Evolutionary conservation across 1,140 invertebrate species (phyloP), one percentile per base, ranked within the genome.

Genomic region (Psix sp.): DNA sequence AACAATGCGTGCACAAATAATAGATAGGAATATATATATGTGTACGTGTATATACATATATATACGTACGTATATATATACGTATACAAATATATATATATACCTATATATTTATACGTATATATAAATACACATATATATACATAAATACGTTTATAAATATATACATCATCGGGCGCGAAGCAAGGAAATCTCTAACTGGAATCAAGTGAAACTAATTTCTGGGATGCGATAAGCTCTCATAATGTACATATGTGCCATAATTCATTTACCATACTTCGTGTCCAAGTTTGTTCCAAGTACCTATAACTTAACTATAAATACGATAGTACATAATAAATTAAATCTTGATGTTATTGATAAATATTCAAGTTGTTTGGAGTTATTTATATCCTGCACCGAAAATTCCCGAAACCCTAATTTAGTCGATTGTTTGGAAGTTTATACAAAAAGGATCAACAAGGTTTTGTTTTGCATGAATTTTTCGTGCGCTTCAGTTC

Each of bases 321-420:
- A 85, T 87, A 85, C 78, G 82, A 84, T 83, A 81, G 77, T 82
- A 82, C 83, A 83, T 82, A 84, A 86, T 84, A 86, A 86, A 87
- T 84, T 86, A 82, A 86, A 87, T 85, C 84, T 87, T 79, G 85
- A 87, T 87, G 86, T 87, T 87, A 86, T 86, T 87, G 80, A 86
- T 86, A 86, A 84, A 78, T 49, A 74, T 33, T 60, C 18, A 63
- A 51, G 49, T 65, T 73, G 59, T 70, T 60, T 51, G 52, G 31
- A 49, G 13, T 80, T 54, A 73, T 52, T 74, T 26, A 29, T n/a
- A 21, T 33, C 40, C 54, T 20, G 18, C 15, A 18, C 21, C 38
- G 11, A 48, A n/a, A 35, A 15, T 35, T 15, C 43, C 38, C 24
- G 26, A 26, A 63, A 54, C 54, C 40, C 31, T 21, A 21, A 42